phyloP scores from a whole-genome alignment of 2,888 invertebrate species.

The Tryphoninae sp. region DNA sequence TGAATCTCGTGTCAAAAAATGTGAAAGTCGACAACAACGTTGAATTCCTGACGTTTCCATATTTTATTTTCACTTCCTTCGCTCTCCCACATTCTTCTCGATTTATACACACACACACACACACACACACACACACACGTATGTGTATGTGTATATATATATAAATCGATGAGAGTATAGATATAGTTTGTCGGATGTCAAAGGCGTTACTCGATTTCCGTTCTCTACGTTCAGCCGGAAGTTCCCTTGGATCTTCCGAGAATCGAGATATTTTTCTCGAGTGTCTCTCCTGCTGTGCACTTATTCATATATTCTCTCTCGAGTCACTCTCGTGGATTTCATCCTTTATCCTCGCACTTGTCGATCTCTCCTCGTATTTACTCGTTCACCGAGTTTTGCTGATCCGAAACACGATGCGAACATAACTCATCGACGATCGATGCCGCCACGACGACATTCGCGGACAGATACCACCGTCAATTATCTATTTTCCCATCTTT shows the following conservation, averaged over 20 bases:
- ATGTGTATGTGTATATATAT: no score
- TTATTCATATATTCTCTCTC: constrained; percentile 4
- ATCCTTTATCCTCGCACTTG: background rate
- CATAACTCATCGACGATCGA: constrained; percentile 65
- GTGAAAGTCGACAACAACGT: background rate
- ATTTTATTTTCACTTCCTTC: background rate
- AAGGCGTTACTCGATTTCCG: background rate
- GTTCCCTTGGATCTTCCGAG: background rate
- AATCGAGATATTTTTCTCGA: background rate
- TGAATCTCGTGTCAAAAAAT: background rate
- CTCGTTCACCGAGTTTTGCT: constrained; percentile 11
- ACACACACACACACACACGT: no score
- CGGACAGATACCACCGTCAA: background rate
- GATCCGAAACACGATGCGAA: background rate
- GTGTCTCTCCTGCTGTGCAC: background rate
- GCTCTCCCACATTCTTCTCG: background rate
- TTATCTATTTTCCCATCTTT: constrained; percentile 1
- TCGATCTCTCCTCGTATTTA: background rate
- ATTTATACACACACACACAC: background rate
- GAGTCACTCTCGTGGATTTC: background rate
- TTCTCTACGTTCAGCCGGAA: background rate
- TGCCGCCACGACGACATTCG: constrained; percentile 40
- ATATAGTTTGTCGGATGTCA: constrained; percentile 1
- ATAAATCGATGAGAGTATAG: background rate
- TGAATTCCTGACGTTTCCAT: background rate